Evolutionary conservation across 2,113 vertebrate species (phyloP).

Genomic region (Mellivora capensis): DNA sequence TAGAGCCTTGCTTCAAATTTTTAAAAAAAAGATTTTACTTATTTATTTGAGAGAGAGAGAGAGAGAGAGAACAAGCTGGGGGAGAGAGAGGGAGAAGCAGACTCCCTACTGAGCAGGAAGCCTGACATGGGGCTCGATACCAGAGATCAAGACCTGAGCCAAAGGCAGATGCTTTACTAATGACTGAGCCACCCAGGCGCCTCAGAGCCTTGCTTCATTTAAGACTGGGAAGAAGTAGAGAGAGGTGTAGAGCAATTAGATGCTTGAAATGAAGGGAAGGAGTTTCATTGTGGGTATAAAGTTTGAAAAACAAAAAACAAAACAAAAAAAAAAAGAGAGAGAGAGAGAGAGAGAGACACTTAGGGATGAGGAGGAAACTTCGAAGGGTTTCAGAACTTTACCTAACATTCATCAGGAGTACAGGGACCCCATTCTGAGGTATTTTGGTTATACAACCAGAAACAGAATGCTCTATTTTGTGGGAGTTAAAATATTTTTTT

Average conservation of each 20-base stretch:
- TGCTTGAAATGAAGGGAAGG: neutral
- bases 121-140: neutral
- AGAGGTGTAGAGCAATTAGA: neutral
- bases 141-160: neutral
- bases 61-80: neutral
- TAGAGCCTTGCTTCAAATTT: neutral
- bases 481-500: neutral
- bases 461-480: slow-evolving; percentile 16
- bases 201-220: neutral
- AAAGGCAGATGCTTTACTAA: neutral
- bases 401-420: neutral
- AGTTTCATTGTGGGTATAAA: neutral
- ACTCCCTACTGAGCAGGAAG: too few species aligned
- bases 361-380: neutral
- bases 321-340: neutral
- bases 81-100: neutral
- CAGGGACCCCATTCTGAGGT: neutral
- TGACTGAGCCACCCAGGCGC: neutral
- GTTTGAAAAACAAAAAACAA: neutral
- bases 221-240: neutral
- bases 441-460: neutral
- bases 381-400: neutral
- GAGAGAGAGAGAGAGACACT: neutral
- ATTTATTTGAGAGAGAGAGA: neutral
- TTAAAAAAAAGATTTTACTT: neutral